phyloP scores from a whole-genome alignment of 2,113 vertebrate species.

The Hippoglossus stenolepis region DNA sequence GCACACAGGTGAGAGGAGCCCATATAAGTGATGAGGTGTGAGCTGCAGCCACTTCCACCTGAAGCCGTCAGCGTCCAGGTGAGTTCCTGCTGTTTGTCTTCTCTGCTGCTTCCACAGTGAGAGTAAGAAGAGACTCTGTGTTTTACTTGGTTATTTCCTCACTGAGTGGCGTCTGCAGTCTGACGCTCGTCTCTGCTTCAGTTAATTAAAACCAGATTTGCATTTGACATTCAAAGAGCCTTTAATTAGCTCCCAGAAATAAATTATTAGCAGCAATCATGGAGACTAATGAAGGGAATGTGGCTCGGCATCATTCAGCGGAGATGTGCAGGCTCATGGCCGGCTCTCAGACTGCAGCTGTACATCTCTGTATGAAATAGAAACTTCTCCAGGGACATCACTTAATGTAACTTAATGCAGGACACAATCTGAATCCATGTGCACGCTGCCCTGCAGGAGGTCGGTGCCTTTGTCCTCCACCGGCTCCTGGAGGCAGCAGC shows the following conservation, averaged over 20 bases:
- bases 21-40: slow-evolving; percentile 48
- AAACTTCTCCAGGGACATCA: background rate
- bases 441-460: slow-evolving; percentile 35
- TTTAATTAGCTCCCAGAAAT: slow-evolving; percentile 36
- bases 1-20: slow-evolving; percentile 47
- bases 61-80: slow-evolving; percentile 48
- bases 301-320: background rate
- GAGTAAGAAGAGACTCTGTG: background rate
- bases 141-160: background rate
- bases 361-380: background rate
- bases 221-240: slow-evolving; percentile 17
- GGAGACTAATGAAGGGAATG: slow-evolving; percentile 10
- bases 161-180: background rate
- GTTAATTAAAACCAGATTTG: slow-evolving; percentile 33
- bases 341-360: too few species aligned
- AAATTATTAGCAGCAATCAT: slow-evolving; percentile 16
- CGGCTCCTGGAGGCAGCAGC: background rate
- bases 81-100: slow-evolving; percentile 21
- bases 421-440: background rate
- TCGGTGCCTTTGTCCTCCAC: slow-evolving; percentile 33
- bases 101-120: background rate
- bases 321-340: too few species aligned
- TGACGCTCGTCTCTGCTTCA: background rate
- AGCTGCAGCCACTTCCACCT: slow-evolving; percentile 21
- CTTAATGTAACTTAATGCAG: background rate